Evolutionary conservation across 2,113 vertebrate species (phyloP).

Genomic region (Microcebus murinus): DNA sequence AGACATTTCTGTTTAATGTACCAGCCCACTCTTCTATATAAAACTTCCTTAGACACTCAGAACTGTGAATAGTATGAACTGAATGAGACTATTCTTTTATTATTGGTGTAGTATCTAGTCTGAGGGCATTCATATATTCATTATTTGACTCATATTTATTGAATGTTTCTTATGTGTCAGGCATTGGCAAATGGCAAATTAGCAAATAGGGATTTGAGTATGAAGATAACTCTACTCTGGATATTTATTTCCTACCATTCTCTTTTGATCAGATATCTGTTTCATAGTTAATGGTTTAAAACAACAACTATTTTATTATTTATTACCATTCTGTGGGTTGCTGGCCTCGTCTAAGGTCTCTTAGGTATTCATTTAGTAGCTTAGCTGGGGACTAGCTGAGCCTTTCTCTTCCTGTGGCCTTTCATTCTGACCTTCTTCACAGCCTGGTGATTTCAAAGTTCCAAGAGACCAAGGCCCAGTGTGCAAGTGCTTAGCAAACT

Average conservation of each 20-base stretch:
- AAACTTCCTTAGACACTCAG: background rate
- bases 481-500: background rate
- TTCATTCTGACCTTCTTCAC: slow-evolving; percentile 43
- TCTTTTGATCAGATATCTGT: slow-evolving; percentile 6
- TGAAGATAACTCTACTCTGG: background rate
- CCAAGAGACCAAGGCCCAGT: background rate
- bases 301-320: slow-evolving; percentile 7
- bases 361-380: background rate
- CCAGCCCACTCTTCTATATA: background rate
- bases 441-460: slow-evolving; percentile 19
- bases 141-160: slow-evolving; percentile 29
- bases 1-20: background rate
- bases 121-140: background rate
- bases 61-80: slow-evolving; percentile 31
- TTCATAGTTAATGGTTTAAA: slow-evolving; percentile 41
- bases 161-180: background rate
- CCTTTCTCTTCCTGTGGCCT: background rate
- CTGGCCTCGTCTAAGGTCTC: background rate
- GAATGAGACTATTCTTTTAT: slow-evolving; percentile 1
- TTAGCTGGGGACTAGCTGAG: background rate
- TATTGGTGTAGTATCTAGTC: background rate
- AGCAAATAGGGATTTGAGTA: slow-evolving; percentile 5
- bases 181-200: slow-evolving; percentile 32
- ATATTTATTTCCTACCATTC: slow-evolving; percentile 34
- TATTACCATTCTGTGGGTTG: background rate